phyloP scores from a whole-genome alignment of 2,797 vertebrate genomes.

The Rhabdomys pumilio region DNA sequence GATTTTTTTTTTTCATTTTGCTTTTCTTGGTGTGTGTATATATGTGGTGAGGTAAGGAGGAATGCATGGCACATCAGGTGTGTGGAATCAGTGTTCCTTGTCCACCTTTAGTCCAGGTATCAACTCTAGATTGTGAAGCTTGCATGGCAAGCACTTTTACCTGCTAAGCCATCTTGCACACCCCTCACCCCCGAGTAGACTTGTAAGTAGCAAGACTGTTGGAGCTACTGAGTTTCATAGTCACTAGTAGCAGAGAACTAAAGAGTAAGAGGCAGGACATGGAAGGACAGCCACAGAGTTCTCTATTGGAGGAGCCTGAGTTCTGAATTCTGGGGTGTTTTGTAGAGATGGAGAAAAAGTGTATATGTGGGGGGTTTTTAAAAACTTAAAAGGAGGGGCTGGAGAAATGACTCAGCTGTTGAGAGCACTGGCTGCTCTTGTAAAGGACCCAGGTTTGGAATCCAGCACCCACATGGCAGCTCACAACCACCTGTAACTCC shows the following conservation, averaged over 20 bases:
- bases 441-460: too few species aligned
- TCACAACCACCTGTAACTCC: too few species aligned
- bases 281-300: neutral
- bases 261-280: neutral
- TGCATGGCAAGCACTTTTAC: neutral
- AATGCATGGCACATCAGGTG: neutral
- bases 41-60: neutral
- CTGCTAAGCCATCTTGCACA: neutral
- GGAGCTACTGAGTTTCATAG: neutral
- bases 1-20: neutral
- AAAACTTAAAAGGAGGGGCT: neutral
- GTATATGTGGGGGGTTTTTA: neutral
- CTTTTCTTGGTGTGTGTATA: neutral
- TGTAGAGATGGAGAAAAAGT: neutral
- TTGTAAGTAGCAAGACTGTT: neutral
- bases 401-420: too few species aligned
- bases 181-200: neutral
- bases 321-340: neutral
- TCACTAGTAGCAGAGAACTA: neutral
- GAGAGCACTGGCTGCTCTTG: too few species aligned
- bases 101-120: neutral
- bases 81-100: neutral
- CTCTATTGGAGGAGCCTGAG: neutral
- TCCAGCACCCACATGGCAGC: too few species aligned
- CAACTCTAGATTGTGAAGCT: neutral